Percentiles rank a stretch among this genome's conserved stretches.
Evolutionary conservation across 2,888 invertebrate species (phyloP).

Genomic region (Phrixothrix hirtus): DNA sequence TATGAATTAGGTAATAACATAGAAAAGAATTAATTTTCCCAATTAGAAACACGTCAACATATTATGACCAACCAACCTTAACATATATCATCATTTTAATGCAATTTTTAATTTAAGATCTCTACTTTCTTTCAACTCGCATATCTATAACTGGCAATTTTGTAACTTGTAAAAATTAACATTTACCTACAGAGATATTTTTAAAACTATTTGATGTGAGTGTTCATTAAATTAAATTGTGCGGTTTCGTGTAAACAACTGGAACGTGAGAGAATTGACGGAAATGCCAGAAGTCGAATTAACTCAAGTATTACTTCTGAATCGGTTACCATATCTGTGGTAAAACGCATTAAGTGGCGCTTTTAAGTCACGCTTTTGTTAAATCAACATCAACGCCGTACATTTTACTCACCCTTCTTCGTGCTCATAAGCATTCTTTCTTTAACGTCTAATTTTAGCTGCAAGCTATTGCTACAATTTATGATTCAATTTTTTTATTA

Average conservation of each 20-base stretch:
- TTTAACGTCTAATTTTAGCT: no score
- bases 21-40: slow-evolving; percentile 26
- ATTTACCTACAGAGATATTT: neutral
- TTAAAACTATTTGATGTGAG: slow-evolving; percentile 1
- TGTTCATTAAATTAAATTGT: slow-evolving; percentile 30
- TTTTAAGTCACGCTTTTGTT: slow-evolving; percentile 23
- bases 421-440: no score
- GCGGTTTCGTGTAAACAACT: slow-evolving; percentile 46
- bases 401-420: slow-evolving; percentile 11
- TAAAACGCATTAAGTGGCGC: slow-evolving; percentile 22
- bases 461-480: neutral
- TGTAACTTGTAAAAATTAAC: neutral
- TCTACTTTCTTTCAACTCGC: neutral
- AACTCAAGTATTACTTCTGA: slow-evolving; percentile 27
- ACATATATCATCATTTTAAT: neutral
- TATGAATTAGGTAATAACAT: slow-evolving; percentile 24
- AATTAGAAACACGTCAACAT: slow-evolving; percentile 28
- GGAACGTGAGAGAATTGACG: slow-evolving; percentile 51
- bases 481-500: neutral
- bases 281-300: slow-evolving; percentile 43
- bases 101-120: neutral
- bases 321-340: slow-evolving; percentile 21
- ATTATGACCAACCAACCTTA: slow-evolving; percentile 16
- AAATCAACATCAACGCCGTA: slow-evolving; percentile 11
- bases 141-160: neutral